These are phyloP conservation scores for Bibio marci DNA, from an alignment of 2,888 invertebrate genomes.

Conservation along the genomic window DNA sequence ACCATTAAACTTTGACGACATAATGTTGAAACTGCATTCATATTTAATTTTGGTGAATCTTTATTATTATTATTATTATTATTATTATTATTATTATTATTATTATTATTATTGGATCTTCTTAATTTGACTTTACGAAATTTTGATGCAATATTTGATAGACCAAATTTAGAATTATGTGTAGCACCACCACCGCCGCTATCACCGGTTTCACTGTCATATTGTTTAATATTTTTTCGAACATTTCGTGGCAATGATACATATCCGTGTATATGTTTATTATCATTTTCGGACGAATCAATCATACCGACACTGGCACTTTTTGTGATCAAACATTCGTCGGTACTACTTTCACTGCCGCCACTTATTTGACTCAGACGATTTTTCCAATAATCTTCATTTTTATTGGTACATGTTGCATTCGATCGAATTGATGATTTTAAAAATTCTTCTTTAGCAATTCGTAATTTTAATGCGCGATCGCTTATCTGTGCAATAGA, in stretches of 20 bases:
- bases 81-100: too few species aligned
- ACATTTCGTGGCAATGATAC: conserved; percentile 34
- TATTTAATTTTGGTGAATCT: conserved; percentile 23
- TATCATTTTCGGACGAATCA: conserved; percentile 18
- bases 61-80: conserved; percentile 14
- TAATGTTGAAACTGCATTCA: conserved; percentile 47
- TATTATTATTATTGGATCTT: conserved; percentile 14
- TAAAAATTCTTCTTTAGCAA: conserved; percentile 57
- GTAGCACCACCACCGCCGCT: neutral
- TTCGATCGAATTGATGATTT: conserved; percentile 13
- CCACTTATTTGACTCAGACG: conserved; percentile 42
- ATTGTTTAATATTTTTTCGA: too few species aligned
- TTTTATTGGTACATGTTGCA: conserved; percentile 17
- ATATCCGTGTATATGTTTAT: conserved; percentile 20
- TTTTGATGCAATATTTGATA: conserved; percentile 40
- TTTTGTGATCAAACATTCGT: conserved; percentile 40
- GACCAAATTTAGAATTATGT: conserved; percentile 22
- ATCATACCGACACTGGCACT: conserved; percentile 68
- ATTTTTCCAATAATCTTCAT: conserved; percentile 14
- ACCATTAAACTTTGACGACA: conserved; percentile 62
- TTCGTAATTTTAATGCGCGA: conserved; percentile 42
- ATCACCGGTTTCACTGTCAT: neutral
- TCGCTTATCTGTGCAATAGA: conserved; percentile 19
- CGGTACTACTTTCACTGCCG: conserved; percentile 37
- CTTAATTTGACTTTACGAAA: conserved; percentile 38